Percentiles rank a stretch among this genome's conserved stretches.
These are phyloP conservation scores for Zoanthus gigantus DNA, from an alignment of 92 coral and sea anemone genomes.

Conservation along the genomic window DNA sequence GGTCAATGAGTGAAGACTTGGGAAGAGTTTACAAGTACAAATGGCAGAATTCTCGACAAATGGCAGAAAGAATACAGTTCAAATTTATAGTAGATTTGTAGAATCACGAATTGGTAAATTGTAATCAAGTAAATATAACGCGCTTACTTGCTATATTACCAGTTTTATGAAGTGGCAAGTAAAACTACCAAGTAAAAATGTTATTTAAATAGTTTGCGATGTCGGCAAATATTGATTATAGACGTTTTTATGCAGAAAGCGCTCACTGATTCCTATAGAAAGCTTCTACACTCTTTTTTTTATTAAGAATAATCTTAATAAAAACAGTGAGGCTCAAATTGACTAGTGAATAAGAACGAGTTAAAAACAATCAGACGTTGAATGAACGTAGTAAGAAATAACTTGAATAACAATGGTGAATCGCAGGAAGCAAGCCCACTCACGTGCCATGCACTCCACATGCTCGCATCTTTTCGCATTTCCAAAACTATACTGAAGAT, in stretches of 20 bases:
- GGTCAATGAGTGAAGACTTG: conserved; percentile 41
- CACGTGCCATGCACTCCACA: not conserved
- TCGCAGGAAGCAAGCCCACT: not conserved
- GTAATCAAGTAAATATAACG: not conserved
- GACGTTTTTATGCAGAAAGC: not conserved
- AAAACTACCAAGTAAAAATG: too few relatives aligned
- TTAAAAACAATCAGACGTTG: not conserved
- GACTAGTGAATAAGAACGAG: not conserved
- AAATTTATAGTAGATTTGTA: not conserved
- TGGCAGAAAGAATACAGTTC: not conserved
- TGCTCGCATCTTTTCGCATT: too few relatives aligned
- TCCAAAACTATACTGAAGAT: too few relatives aligned
- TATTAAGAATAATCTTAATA: too few relatives aligned
- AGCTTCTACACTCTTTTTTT: not conserved
- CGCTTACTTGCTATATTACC: not conserved
- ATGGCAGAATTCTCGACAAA: not conserved
- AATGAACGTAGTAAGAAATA: not conserved
- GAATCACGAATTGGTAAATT: not conserved
- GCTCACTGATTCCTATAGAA: not conserved
- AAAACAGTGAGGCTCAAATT: not conserved
- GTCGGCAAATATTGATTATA: not conserved
- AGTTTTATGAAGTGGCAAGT: too few relatives aligned
- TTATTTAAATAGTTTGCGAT: too few relatives aligned
- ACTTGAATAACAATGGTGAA: not conserved
- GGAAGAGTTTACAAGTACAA: not conserved